Evolutionary conservation across 2,888 invertebrate species (phyloP).

Genomic region (Pheosia gnoma): DNA sequence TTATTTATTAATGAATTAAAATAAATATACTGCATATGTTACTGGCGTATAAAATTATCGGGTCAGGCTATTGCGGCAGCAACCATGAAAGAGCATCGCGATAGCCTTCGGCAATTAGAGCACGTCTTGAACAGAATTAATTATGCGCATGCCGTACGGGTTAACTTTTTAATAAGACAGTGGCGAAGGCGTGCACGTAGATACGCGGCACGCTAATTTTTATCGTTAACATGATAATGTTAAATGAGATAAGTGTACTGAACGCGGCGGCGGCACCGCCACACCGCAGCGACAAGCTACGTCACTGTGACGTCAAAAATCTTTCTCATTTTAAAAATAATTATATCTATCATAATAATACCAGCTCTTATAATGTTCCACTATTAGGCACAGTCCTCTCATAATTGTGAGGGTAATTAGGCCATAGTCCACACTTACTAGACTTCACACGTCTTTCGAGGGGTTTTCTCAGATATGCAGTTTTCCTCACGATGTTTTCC

Average conservation of each 20-base stretch:
- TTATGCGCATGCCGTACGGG: constrained; percentile 32
- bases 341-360: no score
- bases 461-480: no score
- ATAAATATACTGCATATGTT: neutral
- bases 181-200: constrained; percentile 25
- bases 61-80: constrained; percentile 11
- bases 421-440: no score
- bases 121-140: constrained; percentile 51
- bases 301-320: neutral
- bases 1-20: no score
- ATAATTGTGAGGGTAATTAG: no score
- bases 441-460: no score
- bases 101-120: constrained; percentile 46
- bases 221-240: constrained; percentile 51
- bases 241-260: constrained; percentile 50
- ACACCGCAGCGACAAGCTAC: neutral
- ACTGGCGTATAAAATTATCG: neutral
- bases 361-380: no score
- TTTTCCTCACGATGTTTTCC: no score
- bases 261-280: constrained; percentile 29
- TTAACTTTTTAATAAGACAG: constrained; percentile 40
- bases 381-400: no score
- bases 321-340: neutral
- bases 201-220: constrained; percentile 42
- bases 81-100: constrained; percentile 52